These are phyloP conservation scores for Lagopus leucura DNA, from an alignment of 2,113 vertebrate species.

Conservation along the genomic window DNA sequence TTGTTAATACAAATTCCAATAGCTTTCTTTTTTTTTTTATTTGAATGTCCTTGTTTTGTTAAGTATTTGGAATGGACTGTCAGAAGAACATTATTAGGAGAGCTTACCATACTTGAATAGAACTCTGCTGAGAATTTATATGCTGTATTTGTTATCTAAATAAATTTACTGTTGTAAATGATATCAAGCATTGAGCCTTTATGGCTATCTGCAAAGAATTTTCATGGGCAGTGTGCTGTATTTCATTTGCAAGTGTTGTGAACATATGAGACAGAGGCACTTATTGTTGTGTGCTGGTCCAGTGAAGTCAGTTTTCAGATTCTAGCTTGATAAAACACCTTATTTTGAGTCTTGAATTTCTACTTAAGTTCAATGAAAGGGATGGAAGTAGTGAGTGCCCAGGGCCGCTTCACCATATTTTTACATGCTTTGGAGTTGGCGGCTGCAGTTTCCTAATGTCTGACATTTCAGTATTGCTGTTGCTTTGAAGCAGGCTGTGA, in stretches of 20 bases:
- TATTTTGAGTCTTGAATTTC: background rate
- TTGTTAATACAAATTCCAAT: background rate
- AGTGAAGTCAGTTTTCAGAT: background rate
- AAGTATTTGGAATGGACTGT: background rate
- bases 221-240: accelerated
- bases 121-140: background rate
- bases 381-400: background rate
- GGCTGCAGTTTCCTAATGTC: background rate
- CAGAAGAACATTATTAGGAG: background rate
- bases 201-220: background rate
- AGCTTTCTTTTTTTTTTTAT: background rate
- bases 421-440: accelerated
- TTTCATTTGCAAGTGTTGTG: background rate
- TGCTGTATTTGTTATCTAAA: slow-evolving; percentile 14
- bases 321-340: background rate
- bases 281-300: background rate
- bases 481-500: background rate
- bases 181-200: background rate
- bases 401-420: background rate
- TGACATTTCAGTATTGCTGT: background rate
- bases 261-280: background rate
- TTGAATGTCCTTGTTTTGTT: background rate
- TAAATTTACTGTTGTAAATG: background rate
- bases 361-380: background rate
- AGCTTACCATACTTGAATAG: background rate